phyloP scores from a whole-genome alignment of 2,113 vertebrate species.

The Glaucidium brasilianum region DNA sequence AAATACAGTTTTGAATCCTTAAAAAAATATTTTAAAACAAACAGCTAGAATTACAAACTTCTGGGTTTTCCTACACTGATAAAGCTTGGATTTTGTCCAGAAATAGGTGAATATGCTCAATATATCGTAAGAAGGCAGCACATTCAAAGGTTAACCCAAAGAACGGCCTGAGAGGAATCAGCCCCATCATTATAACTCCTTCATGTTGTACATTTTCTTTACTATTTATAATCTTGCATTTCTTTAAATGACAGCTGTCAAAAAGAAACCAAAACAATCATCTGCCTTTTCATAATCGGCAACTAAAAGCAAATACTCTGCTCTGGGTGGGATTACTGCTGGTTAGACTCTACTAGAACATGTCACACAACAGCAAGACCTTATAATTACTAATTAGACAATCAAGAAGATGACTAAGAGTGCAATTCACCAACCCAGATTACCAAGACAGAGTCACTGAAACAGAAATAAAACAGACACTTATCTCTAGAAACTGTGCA shows the following conservation, averaged over 20 bases:
- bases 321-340: neutral
- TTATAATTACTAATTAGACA: neutral
- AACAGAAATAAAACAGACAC: neutral
- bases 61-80: accelerated
- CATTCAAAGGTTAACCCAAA: neutral
- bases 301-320: neutral
- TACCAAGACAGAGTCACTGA: neutral
- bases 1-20: neutral
- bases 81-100: neutral
- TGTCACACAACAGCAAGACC: neutral
- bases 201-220: neutral
- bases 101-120: neutral
- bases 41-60: neutral
- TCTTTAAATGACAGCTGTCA: neutral
- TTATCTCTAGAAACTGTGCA: neutral
- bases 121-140: neutral
- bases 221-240: neutral
- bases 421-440: neutral
- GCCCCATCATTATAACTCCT: neutral
- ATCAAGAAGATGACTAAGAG: neutral
- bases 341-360: neutral
- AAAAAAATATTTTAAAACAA: neutral
- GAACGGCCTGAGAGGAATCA: neutral
- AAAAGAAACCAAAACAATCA: neutral
- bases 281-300: neutral